Base-by-base conservation (phyloP, 2,888 invertebrate genomes). In the Neuroscelio doddi region DNA sequence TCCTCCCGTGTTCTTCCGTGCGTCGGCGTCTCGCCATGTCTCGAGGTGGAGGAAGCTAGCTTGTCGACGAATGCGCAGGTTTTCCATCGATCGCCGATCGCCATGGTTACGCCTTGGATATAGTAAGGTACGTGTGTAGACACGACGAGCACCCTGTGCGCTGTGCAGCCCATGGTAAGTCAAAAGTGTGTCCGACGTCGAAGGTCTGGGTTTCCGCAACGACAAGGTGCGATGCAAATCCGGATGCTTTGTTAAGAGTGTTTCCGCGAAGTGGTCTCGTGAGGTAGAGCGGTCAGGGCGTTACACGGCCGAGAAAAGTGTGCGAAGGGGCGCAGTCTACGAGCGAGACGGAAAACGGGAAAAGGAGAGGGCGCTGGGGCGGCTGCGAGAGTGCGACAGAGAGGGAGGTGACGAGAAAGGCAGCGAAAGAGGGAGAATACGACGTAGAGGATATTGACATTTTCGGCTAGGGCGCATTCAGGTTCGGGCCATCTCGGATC, bases 361-460 rank as follows among this genome's bases (percentile, higher is more conserved):
- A 66, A 61, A 10, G 15, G 36, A 34, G 15, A 29, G 29, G 41
- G 51, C 10, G 44, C 26, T 12, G 58, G 57, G 71, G 75, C 70
- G 74, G 75, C 76, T 77, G 77, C 76, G 74, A 72, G 75, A 75
- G 70, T 73, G 75, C 76, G 68, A 67, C 66, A 57, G 68, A 30
- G 51, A 45, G 16, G 7, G 39, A 58, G 53, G 30, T 14, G 24
- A 47, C 34, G 46, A 42, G 29, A 36, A 30, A 39, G 30, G n/a
- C 21, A 15, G 32, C 39, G 47, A 29, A 24, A 38, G 45, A 9
- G 30, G 27, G 55, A 38, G 53, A 53, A 55, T 61, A 42, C 68
- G 63, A 75, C 75, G 50, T 15, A 73, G 76, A 78, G 79, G 80
- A 81, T 82, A 83, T 82, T 80, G 82, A 82, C 82, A 82, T 82